phyloP scores from a whole-genome alignment of 1,140 invertebrate species.

The Tetramorium parvispinum region DNA sequence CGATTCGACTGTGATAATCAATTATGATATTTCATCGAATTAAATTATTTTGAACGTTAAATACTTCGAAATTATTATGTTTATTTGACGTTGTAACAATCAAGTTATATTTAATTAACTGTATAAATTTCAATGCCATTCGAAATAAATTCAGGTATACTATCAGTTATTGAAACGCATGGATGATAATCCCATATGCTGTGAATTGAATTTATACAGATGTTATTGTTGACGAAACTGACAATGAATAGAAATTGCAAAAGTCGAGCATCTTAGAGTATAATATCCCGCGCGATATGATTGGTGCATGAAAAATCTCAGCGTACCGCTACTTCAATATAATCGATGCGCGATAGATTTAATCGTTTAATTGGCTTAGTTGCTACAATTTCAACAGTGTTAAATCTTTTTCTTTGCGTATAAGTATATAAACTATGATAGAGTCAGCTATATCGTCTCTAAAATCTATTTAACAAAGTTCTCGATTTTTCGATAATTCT shows the following conservation, averaged over 20 bases:
- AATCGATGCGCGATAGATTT: conserved; percentile 56
- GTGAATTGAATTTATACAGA: not conserved
- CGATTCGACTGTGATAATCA: not conserved
- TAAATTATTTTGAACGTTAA: not conserved
- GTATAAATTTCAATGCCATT: not conserved
- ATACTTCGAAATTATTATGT: not conserved
- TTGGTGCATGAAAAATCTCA: conserved; percentile 48
- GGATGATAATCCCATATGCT: not conserved
- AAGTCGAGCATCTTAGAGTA: conserved; percentile 41
- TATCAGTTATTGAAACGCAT: conserved; percentile 16
- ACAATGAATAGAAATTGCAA: conserved; percentile 46
- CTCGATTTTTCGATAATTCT: conserved; percentile 68
- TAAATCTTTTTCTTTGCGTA: conserved; percentile 78
- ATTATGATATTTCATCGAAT: not conserved
- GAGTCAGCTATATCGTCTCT: conserved; percentile 83
- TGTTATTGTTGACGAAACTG: not conserved
- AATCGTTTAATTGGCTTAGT: conserved; percentile 56
- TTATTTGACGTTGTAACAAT: not conserved
- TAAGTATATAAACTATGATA: conserved; percentile 82
- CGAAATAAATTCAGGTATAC: not conserved
- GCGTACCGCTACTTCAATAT: conserved; percentile 37
- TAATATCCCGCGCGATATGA: conserved; percentile 51
- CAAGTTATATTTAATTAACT: not conserved
- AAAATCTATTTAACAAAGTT: conserved; percentile 81
- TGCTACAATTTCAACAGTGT: conserved; percentile 71